Conservation (phyloP, 2,797 vertebrate species). For the Anguilla pacifica region DNA sequence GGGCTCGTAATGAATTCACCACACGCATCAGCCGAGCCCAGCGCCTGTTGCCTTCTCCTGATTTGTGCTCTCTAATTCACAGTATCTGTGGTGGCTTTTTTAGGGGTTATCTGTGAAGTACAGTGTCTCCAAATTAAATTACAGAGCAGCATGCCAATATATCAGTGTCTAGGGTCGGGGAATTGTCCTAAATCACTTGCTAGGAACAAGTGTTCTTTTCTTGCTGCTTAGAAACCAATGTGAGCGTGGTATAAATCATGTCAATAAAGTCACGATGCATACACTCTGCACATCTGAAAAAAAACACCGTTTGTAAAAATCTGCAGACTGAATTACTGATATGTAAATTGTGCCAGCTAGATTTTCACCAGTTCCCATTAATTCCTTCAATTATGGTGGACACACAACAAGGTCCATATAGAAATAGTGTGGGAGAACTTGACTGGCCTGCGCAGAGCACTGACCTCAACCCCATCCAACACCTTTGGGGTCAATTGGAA, state of each 20-base stretch:
- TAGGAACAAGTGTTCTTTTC: background rate
- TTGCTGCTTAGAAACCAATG: background rate
- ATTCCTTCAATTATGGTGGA: no score
- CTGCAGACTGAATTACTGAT: no score
- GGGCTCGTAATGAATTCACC: background rate
- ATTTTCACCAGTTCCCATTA: no score
- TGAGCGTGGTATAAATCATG: background rate
- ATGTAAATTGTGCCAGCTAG: no score
- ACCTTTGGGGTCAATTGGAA: no score
- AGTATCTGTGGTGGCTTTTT: background rate
- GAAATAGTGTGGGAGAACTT: no score
- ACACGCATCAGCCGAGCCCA: background rate
- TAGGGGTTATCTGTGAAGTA: background rate
- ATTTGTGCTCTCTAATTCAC: background rate
- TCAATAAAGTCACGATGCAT: no score
- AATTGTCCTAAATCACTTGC: background rate
- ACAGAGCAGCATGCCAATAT: background rate
- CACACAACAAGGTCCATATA: no score
- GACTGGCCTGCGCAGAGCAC: no score
- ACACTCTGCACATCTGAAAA: no score
- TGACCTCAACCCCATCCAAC: no score
- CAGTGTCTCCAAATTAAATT: background rate
- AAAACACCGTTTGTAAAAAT: no score
- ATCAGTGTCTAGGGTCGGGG: background rate
- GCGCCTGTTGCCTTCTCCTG: background rate